Evolutionary conservation across 2,113 vertebrate genomes (phyloP).

Genomic region (Nycticebus coucang): DNA sequence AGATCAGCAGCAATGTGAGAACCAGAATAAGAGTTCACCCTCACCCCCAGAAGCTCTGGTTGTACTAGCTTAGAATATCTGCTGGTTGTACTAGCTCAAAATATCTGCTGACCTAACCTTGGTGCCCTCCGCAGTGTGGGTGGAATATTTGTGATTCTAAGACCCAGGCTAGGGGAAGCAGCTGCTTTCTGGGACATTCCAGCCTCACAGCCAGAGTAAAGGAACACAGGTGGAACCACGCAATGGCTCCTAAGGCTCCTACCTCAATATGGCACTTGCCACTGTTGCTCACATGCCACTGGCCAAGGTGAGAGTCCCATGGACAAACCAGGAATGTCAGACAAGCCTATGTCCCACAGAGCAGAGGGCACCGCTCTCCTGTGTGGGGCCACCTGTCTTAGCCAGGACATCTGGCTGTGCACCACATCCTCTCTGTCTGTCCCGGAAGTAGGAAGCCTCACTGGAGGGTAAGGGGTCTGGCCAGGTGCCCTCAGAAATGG

Average conservation of each 20-base stretch:
- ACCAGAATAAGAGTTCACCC: background rate
- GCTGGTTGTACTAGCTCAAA: background rate
- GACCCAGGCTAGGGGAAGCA: background rate
- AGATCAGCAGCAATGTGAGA: background rate
- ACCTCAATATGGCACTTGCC: background rate
- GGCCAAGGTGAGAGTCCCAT: background rate
- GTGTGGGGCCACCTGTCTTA: constrained; percentile 8
- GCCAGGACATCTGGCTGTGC: constrained; percentile 45
- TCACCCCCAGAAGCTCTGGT: background rate
- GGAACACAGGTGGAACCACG: background rate
- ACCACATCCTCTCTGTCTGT: constrained; percentile 41
- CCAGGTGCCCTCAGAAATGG: constrained; percentile 62
- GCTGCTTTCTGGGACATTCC: background rate
- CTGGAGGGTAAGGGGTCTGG: background rate
- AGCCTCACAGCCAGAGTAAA: background rate
- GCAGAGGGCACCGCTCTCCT: background rate
- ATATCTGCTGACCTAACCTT: background rate
- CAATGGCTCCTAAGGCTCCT: background rate
- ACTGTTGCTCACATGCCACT: background rate
- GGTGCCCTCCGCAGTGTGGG: too few relatives aligned
- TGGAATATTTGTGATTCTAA: background rate
- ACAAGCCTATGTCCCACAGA: background rate
- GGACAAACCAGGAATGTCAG: background rate
- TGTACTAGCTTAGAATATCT: too few relatives aligned
- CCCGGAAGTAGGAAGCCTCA: background rate